These are phyloP conservation scores for Argya squamiceps DNA, from an alignment of 2,797 vertebrate genomes.

Conservation along the genomic window DNA sequence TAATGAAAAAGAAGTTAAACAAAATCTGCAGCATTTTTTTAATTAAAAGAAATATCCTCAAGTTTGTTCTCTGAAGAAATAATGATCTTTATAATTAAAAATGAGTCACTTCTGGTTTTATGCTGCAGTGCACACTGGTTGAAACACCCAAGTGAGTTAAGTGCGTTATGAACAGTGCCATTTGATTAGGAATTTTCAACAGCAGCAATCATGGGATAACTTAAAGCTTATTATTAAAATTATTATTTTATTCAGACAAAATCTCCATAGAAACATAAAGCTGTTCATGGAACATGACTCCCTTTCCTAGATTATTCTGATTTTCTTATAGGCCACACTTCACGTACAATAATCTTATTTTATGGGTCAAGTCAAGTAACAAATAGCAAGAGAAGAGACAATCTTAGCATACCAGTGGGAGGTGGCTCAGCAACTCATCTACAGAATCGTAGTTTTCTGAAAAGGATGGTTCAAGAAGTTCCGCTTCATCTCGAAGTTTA, in stretches of 20 bases:
- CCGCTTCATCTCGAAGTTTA: conserved; percentile 82
- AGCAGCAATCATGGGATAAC: neutral
- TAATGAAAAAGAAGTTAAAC: neutral
- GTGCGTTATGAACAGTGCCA: neutral
- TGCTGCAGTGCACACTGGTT: neutral
- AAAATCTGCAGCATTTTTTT: neutral
- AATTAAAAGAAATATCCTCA: conserved; percentile 8
- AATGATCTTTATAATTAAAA: conserved; percentile 42
- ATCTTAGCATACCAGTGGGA: conserved; percentile 82
- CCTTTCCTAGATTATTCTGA: neutral
- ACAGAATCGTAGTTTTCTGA: conserved; percentile 87
- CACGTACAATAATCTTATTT: neutral
- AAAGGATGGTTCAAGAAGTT: conserved; percentile 82
- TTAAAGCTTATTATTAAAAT: neutral
- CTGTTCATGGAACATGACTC: neutral
- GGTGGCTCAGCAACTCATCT: conserved; percentile 84
- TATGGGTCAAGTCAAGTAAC: neutral
- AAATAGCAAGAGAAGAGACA: neutral
- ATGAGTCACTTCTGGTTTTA: neutral
- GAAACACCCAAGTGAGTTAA: conserved; percentile 2
- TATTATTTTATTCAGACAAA: neutral
- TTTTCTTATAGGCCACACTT: neutral
- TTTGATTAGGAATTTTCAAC: conserved; percentile 51
- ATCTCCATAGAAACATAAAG: neutral
- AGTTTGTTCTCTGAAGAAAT: conserved; percentile 22